phyloP scores from a whole-genome alignment of 2,113 vertebrate species.

The Callionymus lyra region DNA sequence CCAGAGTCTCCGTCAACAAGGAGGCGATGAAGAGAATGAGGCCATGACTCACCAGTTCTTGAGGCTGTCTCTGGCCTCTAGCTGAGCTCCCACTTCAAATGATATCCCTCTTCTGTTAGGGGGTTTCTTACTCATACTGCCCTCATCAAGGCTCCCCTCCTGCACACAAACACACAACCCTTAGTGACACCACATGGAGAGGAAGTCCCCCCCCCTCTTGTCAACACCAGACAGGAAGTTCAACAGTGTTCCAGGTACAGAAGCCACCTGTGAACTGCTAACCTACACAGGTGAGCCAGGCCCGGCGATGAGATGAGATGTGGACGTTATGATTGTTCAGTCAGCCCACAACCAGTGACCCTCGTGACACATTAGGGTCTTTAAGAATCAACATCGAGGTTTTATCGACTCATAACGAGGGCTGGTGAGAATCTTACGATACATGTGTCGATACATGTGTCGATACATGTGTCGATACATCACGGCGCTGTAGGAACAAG shows the following conservation, averaged over 20 bases:
- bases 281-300: constrained; percentile 47
- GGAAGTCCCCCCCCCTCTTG: constrained; percentile 17
- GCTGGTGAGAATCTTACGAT: no score
- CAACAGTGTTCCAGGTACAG: no score
- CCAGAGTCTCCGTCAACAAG: constrained; percentile 19
- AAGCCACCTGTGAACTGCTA: constrained; percentile 3
- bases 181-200: constrained; percentile 9
- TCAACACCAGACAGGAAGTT: no score
- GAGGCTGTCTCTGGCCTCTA: constrained; percentile 95
- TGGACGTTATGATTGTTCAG: constrained; percentile 13
- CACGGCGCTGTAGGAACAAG: no score
- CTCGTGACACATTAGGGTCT: no score
- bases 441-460: no score
- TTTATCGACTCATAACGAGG: no score
- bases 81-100: constrained; percentile 97
- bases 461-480: no score
- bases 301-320: constrained; percentile 45
- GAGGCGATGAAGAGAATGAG: constrained; percentile 38
- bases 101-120: constrained; percentile 97
- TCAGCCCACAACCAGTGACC: no score
- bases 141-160: constrained; percentile 60
- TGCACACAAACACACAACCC: constrained; percentile 36
- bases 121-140: constrained; percentile 94
- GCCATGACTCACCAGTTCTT: constrained; percentile 90
- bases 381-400: no score